Evolutionary conservation across 2,888 invertebrate species (phyloP), one percentile per base, ranked within the genome.

Genomic region (Epirrhoe alternata): DNA sequence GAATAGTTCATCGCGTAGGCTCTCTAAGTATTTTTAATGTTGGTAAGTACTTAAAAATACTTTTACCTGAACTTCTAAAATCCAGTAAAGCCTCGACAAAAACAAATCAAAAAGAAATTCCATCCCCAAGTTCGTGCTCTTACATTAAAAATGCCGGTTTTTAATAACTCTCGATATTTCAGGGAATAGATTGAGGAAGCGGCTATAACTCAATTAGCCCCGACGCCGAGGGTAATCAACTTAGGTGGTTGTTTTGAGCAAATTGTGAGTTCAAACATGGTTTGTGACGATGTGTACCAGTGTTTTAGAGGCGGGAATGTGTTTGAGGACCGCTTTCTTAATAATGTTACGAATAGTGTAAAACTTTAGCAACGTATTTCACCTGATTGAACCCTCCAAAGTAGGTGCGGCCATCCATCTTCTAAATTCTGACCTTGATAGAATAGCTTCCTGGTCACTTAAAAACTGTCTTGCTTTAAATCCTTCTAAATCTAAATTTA

Each of bases 131-230:
- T 55, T 51, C 64, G 64, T 65, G 61, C 54, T 66, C 59, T 33
- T 31, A 30, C 66, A 62, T 45, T 66, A 6, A 50, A 51, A 54
- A 49, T n/a, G n/a, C 17, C 38, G 16, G 24, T 59, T 69, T 68
- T 65, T 58, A 70, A 64, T 61, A 61, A 60, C 30, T 16, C 51
- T 62, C 64, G 52, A 66, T 67, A 66, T 64, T 63, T 56, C 33
- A 64, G 52, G 60, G 42, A 56, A 60, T 47, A 63, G 58, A 64
- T 66, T 65, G 64, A 38, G 59, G 38, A 50, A 57, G 47, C 42
- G 56, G 61, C 59, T 14, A 57, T 70, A 74, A 74, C 68, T 71
- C 62, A 67, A 74, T 74, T 74, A 72, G 61, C 56, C 33, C 47
- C 42, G 17, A 63, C 58, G 60, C 55, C 51, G 58, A 17, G 17